Base-by-base conservation (phyloP, 1,140 invertebrate species). In the Plodia interpunctella region DNA sequence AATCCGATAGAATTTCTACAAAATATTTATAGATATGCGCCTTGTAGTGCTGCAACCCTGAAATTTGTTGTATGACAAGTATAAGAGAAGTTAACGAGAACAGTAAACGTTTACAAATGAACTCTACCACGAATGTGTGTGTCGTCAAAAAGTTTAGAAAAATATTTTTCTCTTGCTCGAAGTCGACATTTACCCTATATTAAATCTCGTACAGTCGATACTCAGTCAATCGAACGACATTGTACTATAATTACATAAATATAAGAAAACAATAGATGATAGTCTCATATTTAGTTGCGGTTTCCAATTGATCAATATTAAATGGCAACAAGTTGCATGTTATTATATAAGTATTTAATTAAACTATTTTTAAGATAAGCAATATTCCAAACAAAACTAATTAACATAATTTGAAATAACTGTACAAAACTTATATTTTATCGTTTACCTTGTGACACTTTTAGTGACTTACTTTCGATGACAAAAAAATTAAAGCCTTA, bases 121-220 rank as follows among this genome's bases (percentile, higher is more conserved):
- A 68, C 63, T 68, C 65, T 71, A 76, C 61, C 58, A 74, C 62
- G 64, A 80, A 72, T 77, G 71, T 78, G 76, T 82, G 74, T 73
- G 75, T 84, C 76, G 44, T 85, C 76, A 81, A 83, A 88, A 88
- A 82, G 83, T 86, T 84, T 88, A 88, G 83, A 88, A 88, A 87
- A 88, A 88, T 88, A 88, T 82, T 76, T 68, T 73, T 75, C 66
- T 78, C 65, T 79, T 73, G 62, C 62, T 62, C 74, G 75, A 81
- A 81, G 77, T 80, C 78, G 76, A 83, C 74, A 62, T 67, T 75
- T 85, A 84, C 80, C 80, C 80, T 84, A 75, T 70, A 77, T 72
- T 78, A 74, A 62, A 81, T 63, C 75, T 77, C 79, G 76, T 68
- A 65, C 80, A 87, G 82, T 85, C 83, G 78, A 74, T 81, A 73